phyloP scores from a whole-genome alignment of 2,797 vertebrate genomes.

The Falco columbarius region DNA sequence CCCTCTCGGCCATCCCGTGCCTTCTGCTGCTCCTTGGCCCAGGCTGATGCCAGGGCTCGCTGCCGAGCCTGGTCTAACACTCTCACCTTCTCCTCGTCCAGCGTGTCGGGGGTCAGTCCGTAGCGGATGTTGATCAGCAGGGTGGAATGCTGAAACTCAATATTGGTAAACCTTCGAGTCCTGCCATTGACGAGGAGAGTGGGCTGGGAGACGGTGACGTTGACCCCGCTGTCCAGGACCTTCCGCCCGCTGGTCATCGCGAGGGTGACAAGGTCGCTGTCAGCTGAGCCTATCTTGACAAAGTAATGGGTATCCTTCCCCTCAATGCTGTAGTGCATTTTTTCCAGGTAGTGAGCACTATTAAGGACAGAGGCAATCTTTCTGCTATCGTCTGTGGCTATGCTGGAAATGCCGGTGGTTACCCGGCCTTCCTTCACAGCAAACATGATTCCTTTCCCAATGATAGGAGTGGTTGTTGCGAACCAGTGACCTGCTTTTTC shows the following conservation, averaged over 20 bases:
- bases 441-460: slow-evolving; percentile 95
- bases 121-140: slow-evolving; percentile 93
- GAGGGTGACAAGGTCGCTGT: slow-evolving; percentile 91
- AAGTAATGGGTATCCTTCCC: slow-evolving; percentile 96
- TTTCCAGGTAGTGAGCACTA: slow-evolving; percentile 93
- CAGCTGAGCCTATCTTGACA: slow-evolving; percentile 93
- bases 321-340: slow-evolving; percentile 95
- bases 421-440: slow-evolving; percentile 94
- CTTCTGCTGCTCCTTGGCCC: slow-evolving; percentile 95
- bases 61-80: slow-evolving; percentile 94
- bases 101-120: slow-evolving; percentile 86
- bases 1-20: slow-evolving; percentile 93
- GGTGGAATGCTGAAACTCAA: slow-evolving; percentile 89
- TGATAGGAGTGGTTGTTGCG: slow-evolving; percentile 91
- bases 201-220: slow-evolving; percentile 88
- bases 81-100: slow-evolving; percentile 94
- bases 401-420: slow-evolving; percentile 87
- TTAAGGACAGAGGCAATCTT: slow-evolving; percentile 95
- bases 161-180: slow-evolving; percentile 93
- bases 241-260: slow-evolving; percentile 93
- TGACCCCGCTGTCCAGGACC: slow-evolving; percentile 91
- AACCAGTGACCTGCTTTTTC: slow-evolving; percentile 98
- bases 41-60: slow-evolving; percentile 90
- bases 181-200: slow-evolving; percentile 88
- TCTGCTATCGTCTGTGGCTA: slow-evolving; percentile 93